Base-by-base conservation (phyloP, 2,113 vertebrate genomes). In the Probosciger aterrimus region DNA sequence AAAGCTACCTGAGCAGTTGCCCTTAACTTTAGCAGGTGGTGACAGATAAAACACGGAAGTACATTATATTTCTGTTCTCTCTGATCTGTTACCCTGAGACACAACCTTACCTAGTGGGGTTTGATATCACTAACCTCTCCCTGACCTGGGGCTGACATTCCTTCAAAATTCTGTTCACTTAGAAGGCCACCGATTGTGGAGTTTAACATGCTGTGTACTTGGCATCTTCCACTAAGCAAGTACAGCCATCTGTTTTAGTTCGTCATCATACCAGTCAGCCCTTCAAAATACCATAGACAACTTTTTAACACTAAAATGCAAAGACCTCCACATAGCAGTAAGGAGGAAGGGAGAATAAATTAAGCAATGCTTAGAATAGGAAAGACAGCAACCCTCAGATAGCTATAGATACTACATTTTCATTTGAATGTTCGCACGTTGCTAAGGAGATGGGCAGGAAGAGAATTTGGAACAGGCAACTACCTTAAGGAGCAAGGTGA, bases 211-310 rank as follows among this genome's bases (percentile, higher is more conserved):
- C 60, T 84, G 25, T 79, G 17, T 75, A 69, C 47, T 86, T 92
- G 81, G 74, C 47, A 89, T 82, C 70, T 92, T 84, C 74, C 63
- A 68, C 77, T 68, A n/a, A 24, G 27, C 52, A 85, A 84, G 78
- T 47, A 75, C 35, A 88, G 67, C 89, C 91, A 95, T 76, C 94
- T 94, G 87, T 25, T 94, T 82, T 68, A 92, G 70, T 64, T 92
- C 3, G 0, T 91, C 52, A 70, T 82, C 18, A 2, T 55, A 82
- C 37, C 91, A 93, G 55, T 63, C 83, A 94, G 70, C 70, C 70
- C 67, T 90, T 55, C 87, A 71, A 75, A 95, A 68, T 12, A 13
- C 46, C 70, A 92, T 1, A 76, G 67, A 79, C 33, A 79, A 87
- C 57, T 82, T 86, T 92, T 68, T 9, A 76, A 73, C 75, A 65